Base-by-base conservation (phyloP, 1,140 invertebrate genomes). In the Drosophila asahinai region DNA sequence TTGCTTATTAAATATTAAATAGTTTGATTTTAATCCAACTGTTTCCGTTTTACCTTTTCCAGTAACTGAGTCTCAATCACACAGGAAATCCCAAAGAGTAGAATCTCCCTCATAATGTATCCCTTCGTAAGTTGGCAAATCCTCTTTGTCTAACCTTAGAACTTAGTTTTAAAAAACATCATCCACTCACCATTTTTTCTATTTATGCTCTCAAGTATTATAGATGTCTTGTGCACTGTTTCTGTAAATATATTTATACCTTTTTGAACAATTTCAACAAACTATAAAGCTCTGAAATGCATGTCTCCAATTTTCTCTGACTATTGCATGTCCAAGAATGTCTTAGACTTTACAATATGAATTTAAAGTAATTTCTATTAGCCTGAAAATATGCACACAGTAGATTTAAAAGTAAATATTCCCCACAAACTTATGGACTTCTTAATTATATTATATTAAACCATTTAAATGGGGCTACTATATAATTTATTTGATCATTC, bases 91-190 rank as follows among this genome's bases (percentile, higher is more conserved):
- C 68, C 67, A 60, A 19, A 51, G 45, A 36, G 42, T 55, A 68
- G 62, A 73, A 73, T 61, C 67, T 73, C 67, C 70, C 68, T 9
- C 66, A 73, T 43, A 73, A 73, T 73, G 70, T 73, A 61, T 48
- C 67, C 67, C 47, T 73, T 73, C 55, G 70, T 73, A 73, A 73
- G 70, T 73, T 60, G 40, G 11, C 30, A 57, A 57, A n/a, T 15
- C 3, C 22, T 30, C n/a, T 30, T 42, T 11, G 27, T 14, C 6
- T 19, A 17, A 30, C 19, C n/a, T 15, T 30, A 33, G 12, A 14
- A 27, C 11, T 15, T 48, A 49, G 27, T 17, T 40, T 36, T 33
- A 19, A 9, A 33, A 22, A 60, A 19, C 54, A 36, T 61, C 14
- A 8, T 52, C 8, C 27, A 51, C 38, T 17, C 64, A 67, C 30